phyloP scores from a whole-genome alignment of 2,888 invertebrate genomes.

The Eilema griseolum region DNA sequence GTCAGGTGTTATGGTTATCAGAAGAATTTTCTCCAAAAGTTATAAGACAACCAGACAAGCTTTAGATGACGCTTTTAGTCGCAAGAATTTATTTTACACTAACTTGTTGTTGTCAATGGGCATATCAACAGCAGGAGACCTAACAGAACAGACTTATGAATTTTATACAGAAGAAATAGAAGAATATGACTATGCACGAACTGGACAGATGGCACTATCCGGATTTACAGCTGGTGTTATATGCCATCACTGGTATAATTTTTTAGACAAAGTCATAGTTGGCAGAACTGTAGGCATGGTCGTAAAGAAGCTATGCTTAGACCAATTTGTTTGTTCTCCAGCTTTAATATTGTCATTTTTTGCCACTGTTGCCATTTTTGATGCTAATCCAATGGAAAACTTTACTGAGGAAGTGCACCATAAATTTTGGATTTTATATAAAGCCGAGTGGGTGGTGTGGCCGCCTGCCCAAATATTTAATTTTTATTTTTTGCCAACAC shows the following conservation, averaged over 20 bases:
- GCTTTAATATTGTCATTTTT: constrained; percentile 93
- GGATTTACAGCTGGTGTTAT: constrained; percentile 92
- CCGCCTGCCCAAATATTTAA: constrained; percentile 97
- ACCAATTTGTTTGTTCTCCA: constrained; percentile 95
- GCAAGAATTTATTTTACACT: constrained; percentile 91
- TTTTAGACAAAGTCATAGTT: constrained; percentile 90
- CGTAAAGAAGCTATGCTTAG: constrained; percentile 92
- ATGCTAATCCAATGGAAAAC: constrained; percentile 87
- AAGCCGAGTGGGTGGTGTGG: constrained; percentile 97
- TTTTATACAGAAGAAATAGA: constrained; percentile 85
- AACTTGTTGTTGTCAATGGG: constrained; percentile 92
- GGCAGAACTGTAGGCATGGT: constrained; percentile 89
- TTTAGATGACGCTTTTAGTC: constrained; percentile 81
- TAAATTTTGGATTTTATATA: constrained; percentile 93
- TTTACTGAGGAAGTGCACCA: constrained; percentile 89
- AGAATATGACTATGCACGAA: constrained; percentile 88
- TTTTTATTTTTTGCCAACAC: constrained; percentile 94
- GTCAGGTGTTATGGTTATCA: constrained; percentile 55
- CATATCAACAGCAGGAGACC: constrained; percentile 93
- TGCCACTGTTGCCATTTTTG: constrained; percentile 90
- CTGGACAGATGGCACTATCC: constrained; percentile 91
- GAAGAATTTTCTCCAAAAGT: constrained; percentile 66
- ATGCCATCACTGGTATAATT: constrained; percentile 95
- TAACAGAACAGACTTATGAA: constrained; percentile 93
- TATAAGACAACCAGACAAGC: constrained; percentile 63